Base-by-base conservation (phyloP, 2,113 vertebrate genomes). In the Myodes glareolus region DNA sequence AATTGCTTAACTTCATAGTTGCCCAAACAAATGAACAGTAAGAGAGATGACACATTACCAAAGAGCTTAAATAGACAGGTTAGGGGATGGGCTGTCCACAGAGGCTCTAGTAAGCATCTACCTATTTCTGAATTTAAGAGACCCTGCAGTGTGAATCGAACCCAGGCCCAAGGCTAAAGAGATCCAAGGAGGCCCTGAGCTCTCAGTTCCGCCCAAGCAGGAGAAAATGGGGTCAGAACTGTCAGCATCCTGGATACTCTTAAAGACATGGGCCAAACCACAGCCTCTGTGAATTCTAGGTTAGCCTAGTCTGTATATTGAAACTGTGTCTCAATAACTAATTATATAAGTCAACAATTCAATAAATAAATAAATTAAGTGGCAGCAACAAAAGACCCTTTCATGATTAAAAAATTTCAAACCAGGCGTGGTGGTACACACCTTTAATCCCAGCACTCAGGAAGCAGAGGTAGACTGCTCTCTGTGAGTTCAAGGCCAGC, bases 1-100 rank as follows among this genome's bases (percentile, higher is more conserved):
- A 88, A 85, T 52, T 88, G 36, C 67, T 90, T 68, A 84, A 90
- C 16, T 94, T 95, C n/a, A 55, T 31, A 47, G 67, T 47, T 78
- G 63, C 39, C 61, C 58, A 10, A 72, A 86, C 55, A 95, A 61
- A 45, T 95, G 82, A 31, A 39, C 81, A 94, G 31, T 68, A 39
- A 39, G 29, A 47, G 9, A 80, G 88, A 45, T 21, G 42, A 67
- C 29, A 72, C 25, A 80, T 50, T 63, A 78, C 27, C n/a, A 73
- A 81, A 58, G 42, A 93, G 12, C 11, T n/a, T 25, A 10, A 58
- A 42, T 73, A 33, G 29, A 77, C 85, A 52, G 67, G 10, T 14
- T 21, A 42, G 29, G 13, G 36, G 21, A 25, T 23, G 58, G 86
- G 58, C 82, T 42, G 3, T n/a, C 13, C n/a, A 72, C 0, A 9